A percentile compares a stretch with the other conserved stretches of the same genome.
Evolutionary conservation across 2,113 vertebrate genomes (phyloP).

Genomic region (Symphodus melops): DNA sequence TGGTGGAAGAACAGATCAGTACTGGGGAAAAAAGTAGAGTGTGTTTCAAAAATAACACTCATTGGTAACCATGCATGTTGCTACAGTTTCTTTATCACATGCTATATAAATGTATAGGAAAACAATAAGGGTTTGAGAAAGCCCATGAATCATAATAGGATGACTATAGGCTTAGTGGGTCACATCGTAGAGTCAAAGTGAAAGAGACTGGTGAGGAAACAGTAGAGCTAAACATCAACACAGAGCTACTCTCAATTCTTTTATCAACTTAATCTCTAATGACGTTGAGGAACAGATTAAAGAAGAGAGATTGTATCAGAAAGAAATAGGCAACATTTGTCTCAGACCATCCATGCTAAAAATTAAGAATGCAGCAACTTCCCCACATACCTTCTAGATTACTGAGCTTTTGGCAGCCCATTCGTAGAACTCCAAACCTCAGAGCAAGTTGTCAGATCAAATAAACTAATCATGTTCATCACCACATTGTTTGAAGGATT

Average conservation of each 20-base stretch:
- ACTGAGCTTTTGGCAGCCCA: slow-evolving; percentile 28
- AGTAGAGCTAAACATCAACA: too few relatives aligned
- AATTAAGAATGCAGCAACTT: neutral
- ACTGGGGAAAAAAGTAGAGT: neutral
- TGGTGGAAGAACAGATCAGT: neutral
- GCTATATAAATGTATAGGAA: slow-evolving; percentile 3
- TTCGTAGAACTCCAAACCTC: slow-evolving; percentile 28
- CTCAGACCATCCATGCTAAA: slow-evolving; percentile 4
- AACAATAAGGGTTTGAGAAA: neutral
- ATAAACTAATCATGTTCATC: slow-evolving; percentile 52
- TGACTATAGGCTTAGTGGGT: neutral
- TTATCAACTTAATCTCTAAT: neutral
- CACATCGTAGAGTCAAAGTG: neutral
- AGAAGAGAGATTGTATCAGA: neutral
- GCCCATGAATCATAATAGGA: neutral
- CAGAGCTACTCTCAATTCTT: neutral
- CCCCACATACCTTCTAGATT: neutral
- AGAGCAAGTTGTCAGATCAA: slow-evolving; percentile 48
- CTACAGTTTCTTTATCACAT: neutral
- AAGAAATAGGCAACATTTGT: slow-evolving; percentile 17
- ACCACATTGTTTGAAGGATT: slow-evolving; percentile 64
- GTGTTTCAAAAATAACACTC: too few relatives aligned
- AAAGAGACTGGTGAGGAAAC: slow-evolving; percentile 4
- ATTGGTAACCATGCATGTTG: too few relatives aligned
- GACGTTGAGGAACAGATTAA: slow-evolving; percentile 7